Evolutionary conservation across 2,888 invertebrate genomes (phyloP), one percentile per base, ranked within the genome.

Genomic region (Euproctis similis): DNA sequence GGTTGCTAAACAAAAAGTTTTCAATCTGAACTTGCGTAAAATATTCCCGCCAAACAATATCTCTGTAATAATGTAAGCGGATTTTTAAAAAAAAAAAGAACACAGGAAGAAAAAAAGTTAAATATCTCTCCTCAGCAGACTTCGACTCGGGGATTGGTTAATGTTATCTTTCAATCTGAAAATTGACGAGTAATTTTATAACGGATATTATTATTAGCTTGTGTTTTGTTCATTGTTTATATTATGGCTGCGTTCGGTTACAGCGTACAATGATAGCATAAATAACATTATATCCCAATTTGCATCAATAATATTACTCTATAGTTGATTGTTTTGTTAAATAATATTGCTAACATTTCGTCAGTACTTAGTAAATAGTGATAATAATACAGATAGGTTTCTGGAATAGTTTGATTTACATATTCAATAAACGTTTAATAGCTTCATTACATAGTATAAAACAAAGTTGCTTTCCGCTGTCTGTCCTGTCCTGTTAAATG

Each of bases 241-340:
- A 51, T 57, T 56, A 46, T 36, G 45, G 53, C 36, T 36, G 42
- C 44, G 35, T 31, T 34, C 38, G 28, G 39, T 45, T 49, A 41
- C 46, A 26, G 29, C 35, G 39, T 39, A 50, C 54, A 60, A 59
- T 58, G 53, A 61, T 59, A 56, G 59, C 59, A 57, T 66, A 62
- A n/a, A n/a, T n/a, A n/a, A n/a, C n/a, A n/a, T n/a, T n/a, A n/a
- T 53, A 59, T 57, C 46, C 41, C 53, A 63, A 67, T 67, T 67
- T 67, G 56, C 59, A 66, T 63, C 59, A 57, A 55, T 61, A 59
- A 64, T 59, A 38, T 51, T 37, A 29, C 2, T 14, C 34, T 34
- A 44, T 46, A 45, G n/a, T 37, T 53, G 47, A 56, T 59, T 53
- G 51, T 51, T 58, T 54, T 53, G 53, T 45, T 51, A 42, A 47